A percentile compares a stretch with the other conserved stretches of the same genome.
These are phyloP conservation scores for Hydropotes inermis DNA, from an alignment of 2,113 vertebrate species.

Conservation along the genomic window DNA sequence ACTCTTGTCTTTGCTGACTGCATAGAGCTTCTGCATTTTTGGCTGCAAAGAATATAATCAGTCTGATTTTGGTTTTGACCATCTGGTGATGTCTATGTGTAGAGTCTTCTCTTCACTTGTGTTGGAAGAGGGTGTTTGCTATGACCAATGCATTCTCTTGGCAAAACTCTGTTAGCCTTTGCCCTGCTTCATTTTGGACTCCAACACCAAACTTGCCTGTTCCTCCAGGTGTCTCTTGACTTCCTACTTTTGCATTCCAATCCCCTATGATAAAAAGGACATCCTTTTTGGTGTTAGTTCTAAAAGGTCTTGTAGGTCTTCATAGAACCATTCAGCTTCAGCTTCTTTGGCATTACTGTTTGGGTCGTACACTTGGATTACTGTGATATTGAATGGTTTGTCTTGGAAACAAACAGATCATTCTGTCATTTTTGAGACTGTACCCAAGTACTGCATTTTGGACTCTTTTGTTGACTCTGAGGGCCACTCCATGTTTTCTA, in stretches of 20 bases:
- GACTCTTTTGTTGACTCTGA: not conserved
- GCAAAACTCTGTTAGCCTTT: not conserved
- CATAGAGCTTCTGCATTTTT: not conserved
- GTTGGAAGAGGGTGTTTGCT: not conserved
- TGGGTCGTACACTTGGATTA: not conserved
- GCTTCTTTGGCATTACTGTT: not conserved
- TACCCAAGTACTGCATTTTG: not conserved
- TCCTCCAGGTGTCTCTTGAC: not conserved
- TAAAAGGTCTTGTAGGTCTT: not conserved
- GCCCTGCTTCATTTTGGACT: not conserved
- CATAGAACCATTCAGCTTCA: not conserved
- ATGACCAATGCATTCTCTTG: not conserved
- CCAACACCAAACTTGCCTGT: not conserved
- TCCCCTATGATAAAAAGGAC: not conserved
- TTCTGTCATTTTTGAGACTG: not conserved
- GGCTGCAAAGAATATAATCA: not conserved
- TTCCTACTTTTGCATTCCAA: not conserved
- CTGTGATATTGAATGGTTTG: not conserved
- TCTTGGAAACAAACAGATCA: not conserved
- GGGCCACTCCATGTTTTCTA: not conserved
- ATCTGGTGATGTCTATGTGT: not conserved
- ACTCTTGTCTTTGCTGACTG: not conserved
- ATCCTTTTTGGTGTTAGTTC: not conserved
- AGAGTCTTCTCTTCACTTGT: not conserved
- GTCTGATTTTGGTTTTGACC: not conserved